Evolutionary conservation across 2,797 vertebrate species (phyloP), one percentile per base, ranked within the genome.

Genomic region (Poecilia picta): DNA sequence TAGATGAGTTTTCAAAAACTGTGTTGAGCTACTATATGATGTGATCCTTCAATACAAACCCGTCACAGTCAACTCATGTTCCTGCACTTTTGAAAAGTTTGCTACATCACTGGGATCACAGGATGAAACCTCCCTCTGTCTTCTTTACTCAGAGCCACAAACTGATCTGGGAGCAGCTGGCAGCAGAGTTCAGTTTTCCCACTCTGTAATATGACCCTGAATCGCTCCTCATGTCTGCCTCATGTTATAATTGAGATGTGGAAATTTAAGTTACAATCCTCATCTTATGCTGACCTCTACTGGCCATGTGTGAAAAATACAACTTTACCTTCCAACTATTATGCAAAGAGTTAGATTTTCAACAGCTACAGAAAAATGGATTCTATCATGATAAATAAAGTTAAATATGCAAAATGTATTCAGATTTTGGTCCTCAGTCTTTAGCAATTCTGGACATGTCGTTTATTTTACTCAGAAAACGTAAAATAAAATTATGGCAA

Each of bases 291-390:
- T 73, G 72, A 20, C 72, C 72, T 73, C 72, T 73, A 73, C 46
- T 91, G 94, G 92, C 33, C 49, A 23, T 49, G 74, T 41, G 47
- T 31, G 66, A 79, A 73, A 76, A 92, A 79, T 88, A 76, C 88
- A 12, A 43, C 25, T 11, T n/a, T 11, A 55, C 11, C 20, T 4
- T 55, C 20, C 25, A 55, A 18, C 59, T 33, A 33, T 31, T 16
- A 16, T 7, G 20, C 33, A 16, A 33, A 8, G 15, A 18, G 15
- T 62, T 62, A 39, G 3, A 28, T 28, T 59, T 31, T 28, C n/a
- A 36, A 66, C 7, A 39, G 11, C 2, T 66, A 0, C 1, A 66
- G 36, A 66, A 39, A 51, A 23, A 51, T 23, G 6, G 49, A 51
- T 51, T 36, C 18, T 2, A 4, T 20, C 18, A 36, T 1, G 16